These are phyloP conservation scores for Euzetes globulus DNA, from an alignment of 2,888 invertebrate species.

Conservation along the genomic window DNA sequence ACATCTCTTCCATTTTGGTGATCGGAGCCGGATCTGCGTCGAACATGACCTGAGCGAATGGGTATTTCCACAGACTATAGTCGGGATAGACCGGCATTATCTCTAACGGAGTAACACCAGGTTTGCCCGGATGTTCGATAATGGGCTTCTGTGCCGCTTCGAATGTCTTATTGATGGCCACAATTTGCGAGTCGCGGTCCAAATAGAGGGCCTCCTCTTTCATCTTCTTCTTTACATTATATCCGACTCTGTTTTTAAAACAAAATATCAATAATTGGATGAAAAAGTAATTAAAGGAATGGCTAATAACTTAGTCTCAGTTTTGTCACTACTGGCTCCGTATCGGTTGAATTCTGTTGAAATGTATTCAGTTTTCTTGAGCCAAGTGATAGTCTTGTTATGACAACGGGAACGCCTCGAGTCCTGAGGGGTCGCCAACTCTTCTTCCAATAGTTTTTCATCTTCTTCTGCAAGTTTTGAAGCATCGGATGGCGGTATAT, in stretches of 20 bases:
- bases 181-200: slow-evolving; percentile 93
- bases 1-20: slow-evolving; percentile 71
- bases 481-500: slow-evolving; percentile 57
- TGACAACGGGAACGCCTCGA: slow-evolving; percentile 69
- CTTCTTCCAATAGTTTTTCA: slow-evolving; percentile 92
- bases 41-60: slow-evolving; percentile 92
- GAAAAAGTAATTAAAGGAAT: slow-evolving; percentile 9
- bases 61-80: slow-evolving; percentile 92
- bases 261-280: slow-evolving; percentile 23
- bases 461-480: slow-evolving; percentile 73
- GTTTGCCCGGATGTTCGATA: slow-evolving; percentile 91
- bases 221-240: slow-evolving; percentile 84
- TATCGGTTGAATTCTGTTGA: slow-evolving; percentile 97
- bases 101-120: slow-evolving; percentile 84
- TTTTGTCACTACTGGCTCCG: slow-evolving; percentile 92
- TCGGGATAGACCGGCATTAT: slow-evolving; percentile 84
- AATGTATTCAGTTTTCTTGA: slow-evolving; percentile 96
- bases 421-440: slow-evolving; percentile 50
- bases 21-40: slow-evolving; percentile 92
- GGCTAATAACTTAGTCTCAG: slow-evolving; percentile 70
- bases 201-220: slow-evolving; percentile 87
- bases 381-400: slow-evolving; percentile 94
- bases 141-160: slow-evolving; percentile 76
- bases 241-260: slow-evolving; percentile 63
- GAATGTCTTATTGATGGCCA: slow-evolving; percentile 95